These are phyloP conservation scores for Moxostoma hubbsi DNA, from an alignment of 2,797 vertebrate species.

Conservation along the genomic window DNA sequence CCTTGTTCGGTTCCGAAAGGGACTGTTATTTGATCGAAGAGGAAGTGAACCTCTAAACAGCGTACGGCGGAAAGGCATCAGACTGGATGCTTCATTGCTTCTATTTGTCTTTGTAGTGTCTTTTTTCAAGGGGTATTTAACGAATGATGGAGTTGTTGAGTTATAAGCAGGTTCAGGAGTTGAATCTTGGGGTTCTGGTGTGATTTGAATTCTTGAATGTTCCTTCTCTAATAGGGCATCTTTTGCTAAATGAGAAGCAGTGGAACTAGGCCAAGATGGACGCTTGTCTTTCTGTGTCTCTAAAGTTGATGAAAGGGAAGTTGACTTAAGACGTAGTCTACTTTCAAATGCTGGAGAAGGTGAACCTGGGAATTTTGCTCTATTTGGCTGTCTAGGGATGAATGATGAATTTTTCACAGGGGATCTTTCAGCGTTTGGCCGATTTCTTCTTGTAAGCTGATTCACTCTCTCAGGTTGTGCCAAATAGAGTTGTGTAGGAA, in stretches of 20 bases:
- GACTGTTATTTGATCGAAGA: constrained; percentile 13
- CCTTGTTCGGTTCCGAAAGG: constrained; percentile 63
- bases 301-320: background rate
- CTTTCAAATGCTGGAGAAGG: background rate
- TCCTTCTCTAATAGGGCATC: background rate
- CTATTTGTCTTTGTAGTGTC: constrained; percentile 8
- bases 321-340: background rate
- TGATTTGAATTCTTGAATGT: background rate
- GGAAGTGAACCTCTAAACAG: constrained; percentile 23
- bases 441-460: background rate
- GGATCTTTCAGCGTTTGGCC: background rate
- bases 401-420: background rate
- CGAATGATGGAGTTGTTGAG: background rate
- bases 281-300: constrained; percentile 5
- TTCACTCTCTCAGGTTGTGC: constrained; percentile 14
- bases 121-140: background rate
- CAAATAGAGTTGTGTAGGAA: constrained; percentile 20
- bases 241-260: background rate
- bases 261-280: background rate
- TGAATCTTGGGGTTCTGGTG: constrained; percentile 4
- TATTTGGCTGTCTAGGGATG: background rate
- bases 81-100: background rate
- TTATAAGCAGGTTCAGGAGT: background rate
- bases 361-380: constrained; percentile 5
- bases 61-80: constrained; percentile 27